phyloP scores from a whole-genome alignment of 2,797 vertebrate species.

The Hypotaenidia okinawae region DNA sequence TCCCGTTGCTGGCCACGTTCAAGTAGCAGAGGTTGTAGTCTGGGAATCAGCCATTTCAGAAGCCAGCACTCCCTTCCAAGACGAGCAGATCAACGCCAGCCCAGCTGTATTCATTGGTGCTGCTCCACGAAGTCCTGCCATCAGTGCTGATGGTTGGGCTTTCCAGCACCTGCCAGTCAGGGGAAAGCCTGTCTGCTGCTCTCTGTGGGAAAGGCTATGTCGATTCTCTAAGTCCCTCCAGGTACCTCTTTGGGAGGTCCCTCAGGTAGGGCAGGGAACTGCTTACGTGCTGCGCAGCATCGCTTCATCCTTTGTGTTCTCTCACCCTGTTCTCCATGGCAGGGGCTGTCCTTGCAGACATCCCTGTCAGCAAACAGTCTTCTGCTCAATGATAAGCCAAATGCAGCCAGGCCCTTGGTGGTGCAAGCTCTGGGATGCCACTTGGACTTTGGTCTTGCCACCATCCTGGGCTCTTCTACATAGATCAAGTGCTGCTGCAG shows the following conservation, averaged over 20 bases:
- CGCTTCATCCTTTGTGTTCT: not conserved
- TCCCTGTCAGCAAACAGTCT: not conserved
- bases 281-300: not conserved
- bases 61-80: not conserved
- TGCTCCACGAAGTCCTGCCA: not conserved
- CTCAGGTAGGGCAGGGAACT: slow-evolving; percentile 29
- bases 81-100: not conserved
- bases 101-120: not conserved
- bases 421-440: not conserved
- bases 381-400: not conserved
- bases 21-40: not conserved
- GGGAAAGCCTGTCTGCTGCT: slow-evolving; percentile 69
- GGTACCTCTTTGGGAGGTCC: slow-evolving; percentile 53
- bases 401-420: not conserved
- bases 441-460: not conserved
- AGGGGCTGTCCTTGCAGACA: not conserved
- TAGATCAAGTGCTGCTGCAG: not conserved
- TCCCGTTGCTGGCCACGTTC: not conserved
- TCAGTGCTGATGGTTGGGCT: not conserved
- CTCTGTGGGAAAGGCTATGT: slow-evolving; percentile 70
- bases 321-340: not conserved
- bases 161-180: not conserved
- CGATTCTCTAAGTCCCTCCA: slow-evolving; percentile 63
- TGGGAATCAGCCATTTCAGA: not conserved
- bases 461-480: not conserved